Conservation (phyloP, 2,113 vertebrate genomes). For the Gavia stellata region DNA sequence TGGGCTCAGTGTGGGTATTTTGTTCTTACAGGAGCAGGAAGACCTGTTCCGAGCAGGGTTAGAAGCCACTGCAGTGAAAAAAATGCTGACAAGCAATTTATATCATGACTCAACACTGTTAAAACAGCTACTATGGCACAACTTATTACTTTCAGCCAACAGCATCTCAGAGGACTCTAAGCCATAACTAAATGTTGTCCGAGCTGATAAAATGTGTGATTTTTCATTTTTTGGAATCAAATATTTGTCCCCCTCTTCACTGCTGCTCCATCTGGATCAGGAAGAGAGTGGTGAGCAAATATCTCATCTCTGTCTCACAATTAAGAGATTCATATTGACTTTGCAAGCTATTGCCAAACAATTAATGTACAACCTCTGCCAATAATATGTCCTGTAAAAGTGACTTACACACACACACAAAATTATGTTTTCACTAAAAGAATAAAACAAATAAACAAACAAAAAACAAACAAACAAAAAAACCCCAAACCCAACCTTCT, state of each 20-base stretch:
- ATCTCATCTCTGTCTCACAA: not conserved
- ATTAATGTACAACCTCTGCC: not conserved
- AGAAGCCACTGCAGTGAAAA: not conserved
- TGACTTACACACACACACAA: not conserved
- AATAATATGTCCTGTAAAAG: not conserved
- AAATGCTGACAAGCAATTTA: not conserved
- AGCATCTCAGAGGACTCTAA: not conserved
- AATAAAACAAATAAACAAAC: not conserved
- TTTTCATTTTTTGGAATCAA: not conserved
- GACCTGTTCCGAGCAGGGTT: not conserved
- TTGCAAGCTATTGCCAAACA: not conserved
- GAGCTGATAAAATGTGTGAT: not conserved
- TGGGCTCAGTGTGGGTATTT: not conserved
- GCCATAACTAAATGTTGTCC: rapidly evolving
- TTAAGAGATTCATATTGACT: not conserved
- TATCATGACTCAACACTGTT: not conserved
- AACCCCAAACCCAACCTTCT: not conserved
- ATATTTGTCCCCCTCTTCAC: not conserved
- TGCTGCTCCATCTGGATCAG: not conserved
- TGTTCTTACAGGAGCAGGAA: not conserved
- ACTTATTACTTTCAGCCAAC: not conserved
- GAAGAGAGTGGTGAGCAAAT: not conserved
- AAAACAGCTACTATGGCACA: not conserved
- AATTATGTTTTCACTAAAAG: not conserved
- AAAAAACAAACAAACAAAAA: not conserved